Percentiles rank a stretch among this genome's conserved stretches.
phyloP scores from a whole-genome alignment of 2,888 invertebrate species.

The Caenorhabditis angaria region DNA sequence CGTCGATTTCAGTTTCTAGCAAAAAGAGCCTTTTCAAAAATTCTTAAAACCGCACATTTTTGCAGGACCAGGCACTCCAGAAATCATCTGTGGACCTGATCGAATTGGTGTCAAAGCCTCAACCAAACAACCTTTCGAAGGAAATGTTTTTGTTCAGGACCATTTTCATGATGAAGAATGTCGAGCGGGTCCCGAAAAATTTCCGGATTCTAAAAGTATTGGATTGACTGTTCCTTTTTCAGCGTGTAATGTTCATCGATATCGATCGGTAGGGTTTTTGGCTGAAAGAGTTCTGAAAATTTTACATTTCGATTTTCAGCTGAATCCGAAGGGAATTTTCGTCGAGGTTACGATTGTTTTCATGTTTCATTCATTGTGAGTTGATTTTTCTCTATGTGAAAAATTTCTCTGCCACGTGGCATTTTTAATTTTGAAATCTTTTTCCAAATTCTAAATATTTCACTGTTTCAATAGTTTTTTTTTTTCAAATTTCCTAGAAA shows the following conservation, averaged over 20 bases:
- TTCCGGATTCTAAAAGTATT: slow-evolving; percentile 63
- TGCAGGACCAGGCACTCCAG: slow-evolving; percentile 69
- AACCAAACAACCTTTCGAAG: slow-evolving; percentile 71
- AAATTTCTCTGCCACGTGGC: too few species aligned
- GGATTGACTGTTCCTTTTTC: slow-evolving; percentile 70
- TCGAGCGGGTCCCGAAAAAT: slow-evolving; percentile 66
- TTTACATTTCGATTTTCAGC: slow-evolving; percentile 40
- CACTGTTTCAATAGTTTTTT: too few species aligned
- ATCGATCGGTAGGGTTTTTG: slow-evolving; percentile 62
- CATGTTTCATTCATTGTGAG: slow-evolving; percentile 68
- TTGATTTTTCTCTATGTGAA: neutral
- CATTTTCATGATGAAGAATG: slow-evolving; percentile 69
- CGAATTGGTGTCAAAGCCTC: slow-evolving; percentile 71
- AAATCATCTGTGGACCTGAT: slow-evolving; percentile 71
- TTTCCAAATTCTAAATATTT: too few species aligned
- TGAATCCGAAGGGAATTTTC: slow-evolving; percentile 70
- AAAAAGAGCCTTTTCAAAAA: too few species aligned
- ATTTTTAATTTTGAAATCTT: slow-evolving; percentile 3
- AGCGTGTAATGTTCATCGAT: slow-evolving; percentile 70
- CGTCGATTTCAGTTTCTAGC: too few species aligned
- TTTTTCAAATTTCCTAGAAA: too few species aligned
- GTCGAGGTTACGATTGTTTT: slow-evolving; percentile 70
- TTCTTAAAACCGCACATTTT: slow-evolving; percentile 3
- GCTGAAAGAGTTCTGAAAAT: neutral
- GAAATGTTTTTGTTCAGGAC: slow-evolving; percentile 71